phyloP scores from a whole-genome alignment of 2,797 vertebrate genomes.

The Anguilla anguilla region DNA sequence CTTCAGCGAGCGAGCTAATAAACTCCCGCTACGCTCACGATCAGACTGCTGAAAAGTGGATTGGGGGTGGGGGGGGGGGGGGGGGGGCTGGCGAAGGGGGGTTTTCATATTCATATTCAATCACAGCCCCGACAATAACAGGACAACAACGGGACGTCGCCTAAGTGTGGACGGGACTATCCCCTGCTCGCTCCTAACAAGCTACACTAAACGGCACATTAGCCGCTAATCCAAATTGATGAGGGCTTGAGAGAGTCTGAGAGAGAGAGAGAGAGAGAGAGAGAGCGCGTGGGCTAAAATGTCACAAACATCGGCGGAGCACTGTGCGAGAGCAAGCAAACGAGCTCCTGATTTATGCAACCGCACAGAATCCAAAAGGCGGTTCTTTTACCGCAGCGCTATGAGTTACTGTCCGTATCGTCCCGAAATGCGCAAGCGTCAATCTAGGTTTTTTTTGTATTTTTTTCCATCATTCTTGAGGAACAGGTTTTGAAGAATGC shows the following conservation, averaged over 20 bases:
- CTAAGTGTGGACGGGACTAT: background rate
- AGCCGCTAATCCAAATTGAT: slow-evolving; percentile 35
- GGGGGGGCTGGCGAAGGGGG: too few species aligned
- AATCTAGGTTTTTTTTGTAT: background rate
- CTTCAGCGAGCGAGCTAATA: slow-evolving; percentile 24
- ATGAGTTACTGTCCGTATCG: slow-evolving; percentile 8
- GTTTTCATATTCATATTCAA: background rate
- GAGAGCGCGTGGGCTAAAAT: slow-evolving; percentile 32
- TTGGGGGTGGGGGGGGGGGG: too few species aligned
- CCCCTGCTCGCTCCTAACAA: slow-evolving; percentile 18
- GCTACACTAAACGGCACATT: slow-evolving; percentile 32
- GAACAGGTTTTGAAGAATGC: background rate
- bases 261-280: background rate
- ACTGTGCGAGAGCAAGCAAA: slow-evolving; percentile 42
- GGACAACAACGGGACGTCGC: background rate
- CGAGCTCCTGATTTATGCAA: slow-evolving; percentile 52
- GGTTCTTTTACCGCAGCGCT: slow-evolving; percentile 10
- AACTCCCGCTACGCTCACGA: slow-evolving; percentile 1
- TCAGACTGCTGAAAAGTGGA: background rate
- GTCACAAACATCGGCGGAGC: slow-evolving; percentile 36
- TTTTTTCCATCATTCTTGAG: background rate
- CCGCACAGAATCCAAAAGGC: slow-evolving; percentile 36
- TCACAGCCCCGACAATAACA: background rate
- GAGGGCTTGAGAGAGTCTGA: background rate
- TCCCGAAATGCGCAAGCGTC: background rate